Conservation (phyloP, 1,140 invertebrate species). For the Helicoverpa zea region DNA sequence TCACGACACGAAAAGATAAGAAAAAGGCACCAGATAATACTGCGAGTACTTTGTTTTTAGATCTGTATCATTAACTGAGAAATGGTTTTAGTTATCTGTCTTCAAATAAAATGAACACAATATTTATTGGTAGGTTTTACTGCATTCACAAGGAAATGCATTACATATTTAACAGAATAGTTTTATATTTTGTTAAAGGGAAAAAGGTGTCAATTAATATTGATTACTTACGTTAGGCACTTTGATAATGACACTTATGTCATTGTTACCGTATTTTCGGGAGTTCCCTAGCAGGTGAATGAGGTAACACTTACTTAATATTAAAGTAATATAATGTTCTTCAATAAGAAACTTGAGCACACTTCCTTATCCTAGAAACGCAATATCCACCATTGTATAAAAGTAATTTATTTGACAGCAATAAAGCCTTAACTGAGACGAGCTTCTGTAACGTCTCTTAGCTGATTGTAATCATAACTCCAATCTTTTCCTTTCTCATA, state of each 20-base stretch:
- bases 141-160: too few species aligned
- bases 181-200: too few species aligned
- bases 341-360: conserved; percentile 8
- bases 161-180: too few species aligned
- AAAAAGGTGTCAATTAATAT: too few species aligned
- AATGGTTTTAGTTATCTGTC: not conserved
- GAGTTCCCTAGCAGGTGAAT: not conserved
- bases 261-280: too few species aligned
- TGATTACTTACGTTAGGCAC: too few species aligned
- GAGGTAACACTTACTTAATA: not conserved
- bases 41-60: conserved; percentile 22
- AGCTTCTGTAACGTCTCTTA: conserved; percentile 15
- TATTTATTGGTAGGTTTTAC: too few species aligned
- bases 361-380: conserved; percentile 9
- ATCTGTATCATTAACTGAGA: conserved; percentile 17
- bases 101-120: not conserved
- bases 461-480: conserved; percentile 42
- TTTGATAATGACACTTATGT: too few species aligned
- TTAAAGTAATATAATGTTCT: not conserved
- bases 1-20: conserved; percentile 14
- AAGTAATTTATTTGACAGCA: conserved; percentile 47
- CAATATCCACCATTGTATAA: conserved; percentile 32
- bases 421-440: conserved; percentile 11
- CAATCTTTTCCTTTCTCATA: conserved; percentile 4
- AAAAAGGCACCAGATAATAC: conserved; percentile 29